Evolutionary conservation across 2,797 vertebrate genomes (phyloP).

Genomic region (Taenioides sp.): DNA sequence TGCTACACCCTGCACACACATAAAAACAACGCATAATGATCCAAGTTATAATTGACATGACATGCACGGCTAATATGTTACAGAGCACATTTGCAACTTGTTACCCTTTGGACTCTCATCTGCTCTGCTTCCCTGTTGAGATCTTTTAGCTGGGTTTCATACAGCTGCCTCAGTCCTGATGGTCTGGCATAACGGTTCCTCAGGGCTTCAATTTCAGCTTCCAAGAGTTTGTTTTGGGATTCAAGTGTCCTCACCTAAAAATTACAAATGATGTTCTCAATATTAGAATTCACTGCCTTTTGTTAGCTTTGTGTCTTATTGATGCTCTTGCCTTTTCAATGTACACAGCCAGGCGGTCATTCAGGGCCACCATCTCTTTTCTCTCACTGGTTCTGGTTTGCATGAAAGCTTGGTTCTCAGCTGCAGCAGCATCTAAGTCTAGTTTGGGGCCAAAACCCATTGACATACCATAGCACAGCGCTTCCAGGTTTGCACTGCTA

Average conservation of each 20-base stretch:
- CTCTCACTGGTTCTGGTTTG: conserved; percentile 69
- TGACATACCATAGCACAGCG: conserved; percentile 62
- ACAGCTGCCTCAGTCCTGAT: conserved; percentile 69
- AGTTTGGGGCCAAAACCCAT: conserved; percentile 53
- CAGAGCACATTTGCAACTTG: neutral
- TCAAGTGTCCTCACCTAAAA: conserved; percentile 74
- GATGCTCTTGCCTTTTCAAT: conserved; percentile 71
- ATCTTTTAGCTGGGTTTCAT: conserved; percentile 72
- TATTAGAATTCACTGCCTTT: neutral
- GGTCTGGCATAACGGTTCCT: conserved; percentile 57
- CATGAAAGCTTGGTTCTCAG: conserved; percentile 75
- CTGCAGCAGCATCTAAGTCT: conserved; percentile 75
- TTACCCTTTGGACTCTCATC: conserved; percentile 73
- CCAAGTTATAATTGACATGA: conserved; percentile 4
- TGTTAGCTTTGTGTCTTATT: neutral
- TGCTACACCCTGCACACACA: conserved; percentile 68
- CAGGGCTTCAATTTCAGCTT: conserved; percentile 67
- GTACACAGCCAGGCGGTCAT: conserved; percentile 78
- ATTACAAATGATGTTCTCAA: neutral
- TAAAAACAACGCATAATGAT: neutral
- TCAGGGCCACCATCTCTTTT: conserved; percentile 75
- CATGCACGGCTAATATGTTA: neutral
- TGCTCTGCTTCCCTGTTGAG: conserved; percentile 70
- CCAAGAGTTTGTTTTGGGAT: conserved; percentile 68
- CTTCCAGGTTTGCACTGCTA: conserved; percentile 67